Conservation (phyloP, 1,140 invertebrate genomes). For the Drosophila tsacasi region DNA sequence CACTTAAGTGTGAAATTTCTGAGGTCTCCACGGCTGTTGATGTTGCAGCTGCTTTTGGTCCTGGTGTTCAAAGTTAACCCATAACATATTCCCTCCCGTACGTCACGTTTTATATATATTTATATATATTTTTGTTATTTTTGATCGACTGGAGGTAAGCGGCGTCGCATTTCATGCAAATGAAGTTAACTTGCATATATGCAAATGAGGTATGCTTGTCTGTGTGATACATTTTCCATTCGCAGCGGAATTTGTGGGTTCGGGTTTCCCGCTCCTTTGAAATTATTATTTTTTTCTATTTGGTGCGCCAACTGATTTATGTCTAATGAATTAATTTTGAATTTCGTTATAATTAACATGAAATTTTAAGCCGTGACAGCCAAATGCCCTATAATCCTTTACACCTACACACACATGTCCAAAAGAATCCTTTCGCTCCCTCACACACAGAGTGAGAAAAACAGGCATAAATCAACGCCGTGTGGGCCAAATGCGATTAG, state of each 20-base stretch:
- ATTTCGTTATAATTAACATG: conserved; percentile 70
- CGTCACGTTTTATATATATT: not conserved
- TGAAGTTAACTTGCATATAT: conserved; percentile 70
- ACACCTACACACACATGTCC: conserved; percentile 11
- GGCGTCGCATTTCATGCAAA: conserved; percentile 71
- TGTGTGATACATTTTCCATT: conserved; percentile 36
- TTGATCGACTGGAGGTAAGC: conserved; percentile 18
- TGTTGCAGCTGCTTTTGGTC: not conserved
- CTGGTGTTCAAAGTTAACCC: conserved; percentile 23
- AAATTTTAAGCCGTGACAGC: conserved; percentile 45
- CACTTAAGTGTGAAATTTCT: conserved; percentile 33
- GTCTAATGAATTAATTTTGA: conserved; percentile 69
- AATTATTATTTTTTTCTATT: conserved; percentile 9
- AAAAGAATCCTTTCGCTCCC: conserved; percentile 22
- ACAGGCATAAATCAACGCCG: conserved; percentile 50
- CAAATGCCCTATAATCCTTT: conserved; percentile 26
- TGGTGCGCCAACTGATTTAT: conserved; percentile 57
- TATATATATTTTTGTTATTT: conserved; percentile 6
- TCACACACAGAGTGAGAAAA: not conserved
- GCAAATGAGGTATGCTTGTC: conserved; percentile 53
- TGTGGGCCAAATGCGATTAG: conserved; percentile 78
- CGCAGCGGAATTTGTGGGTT: conserved; percentile 30
- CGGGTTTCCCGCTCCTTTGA: conserved; percentile 8
- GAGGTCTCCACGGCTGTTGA: conserved; percentile 2
- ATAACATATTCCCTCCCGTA: not conserved